A percentile compares a stretch with the other conserved stretches of the same genome.
These are phyloP conservation scores for Istiophorus platypterus DNA, from an alignment of 2,113 vertebrate genomes.

Conservation along the genomic window DNA sequence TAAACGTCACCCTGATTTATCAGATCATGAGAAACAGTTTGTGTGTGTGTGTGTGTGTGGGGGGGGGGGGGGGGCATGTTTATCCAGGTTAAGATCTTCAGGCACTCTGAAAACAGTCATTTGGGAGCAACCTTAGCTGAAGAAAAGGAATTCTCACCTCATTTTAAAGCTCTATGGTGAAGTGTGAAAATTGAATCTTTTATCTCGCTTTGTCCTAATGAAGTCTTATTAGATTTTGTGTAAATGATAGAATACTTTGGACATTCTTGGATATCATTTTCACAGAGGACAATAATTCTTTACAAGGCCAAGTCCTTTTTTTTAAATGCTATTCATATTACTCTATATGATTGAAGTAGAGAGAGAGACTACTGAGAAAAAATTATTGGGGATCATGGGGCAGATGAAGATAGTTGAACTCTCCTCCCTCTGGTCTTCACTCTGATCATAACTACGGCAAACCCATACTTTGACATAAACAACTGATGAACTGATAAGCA, in stretches of 20 bases:
- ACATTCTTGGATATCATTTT: conserved; percentile 7
- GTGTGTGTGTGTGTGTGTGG: too few relatives aligned
- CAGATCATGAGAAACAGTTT: neutral
- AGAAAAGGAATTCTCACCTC: neutral
- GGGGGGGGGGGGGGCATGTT: neutral
- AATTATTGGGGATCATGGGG: neutral
- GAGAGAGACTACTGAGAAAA: neutral
- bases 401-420: neutral
- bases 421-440: neutral
- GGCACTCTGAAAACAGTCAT: neutral
- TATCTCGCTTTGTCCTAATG: conserved; percentile 5
- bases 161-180: neutral
- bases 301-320: neutral
- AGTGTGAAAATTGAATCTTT: conserved; percentile 16
- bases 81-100: neutral
- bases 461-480: conserved; percentile 21
- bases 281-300: conserved; percentile 29
- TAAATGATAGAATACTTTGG: conserved; percentile 21
- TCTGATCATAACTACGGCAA: conserved; percentile 4
- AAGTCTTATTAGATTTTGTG: conserved; percentile 41
- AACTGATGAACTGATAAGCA: conserved; percentile 15
- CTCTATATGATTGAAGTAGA: neutral
- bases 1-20: neutral
- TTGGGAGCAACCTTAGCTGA: neutral
- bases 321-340: neutral